Conservation (phyloP, 2,113 vertebrate genomes). For the Pungitius pungitius region DNA sequence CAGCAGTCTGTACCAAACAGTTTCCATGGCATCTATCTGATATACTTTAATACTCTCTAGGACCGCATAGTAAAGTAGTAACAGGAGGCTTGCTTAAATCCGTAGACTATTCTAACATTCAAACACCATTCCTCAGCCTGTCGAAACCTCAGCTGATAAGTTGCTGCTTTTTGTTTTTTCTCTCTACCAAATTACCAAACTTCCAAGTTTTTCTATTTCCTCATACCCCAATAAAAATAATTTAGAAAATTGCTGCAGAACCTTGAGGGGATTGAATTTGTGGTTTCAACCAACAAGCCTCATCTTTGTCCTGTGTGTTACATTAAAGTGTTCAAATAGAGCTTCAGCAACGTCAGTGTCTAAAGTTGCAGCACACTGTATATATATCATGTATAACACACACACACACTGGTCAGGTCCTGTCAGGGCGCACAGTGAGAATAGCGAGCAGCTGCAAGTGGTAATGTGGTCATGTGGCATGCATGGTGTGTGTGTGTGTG, state of each 20-base stretch:
- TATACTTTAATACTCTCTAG: neutral
- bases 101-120: neutral
- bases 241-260: conserved; percentile 12
- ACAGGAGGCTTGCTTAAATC: neutral
- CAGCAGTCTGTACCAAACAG: neutral
- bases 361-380: conserved; percentile 59
- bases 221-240: conserved; percentile 18
- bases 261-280: conserved; percentile 13
- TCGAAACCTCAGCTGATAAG: neutral
- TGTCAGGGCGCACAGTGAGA: conserved; percentile 66
- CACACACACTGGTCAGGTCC: conserved; percentile 42
- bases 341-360: conserved; percentile 43
- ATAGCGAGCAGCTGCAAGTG: conserved; percentile 70
- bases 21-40: neutral
- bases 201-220: conserved; percentile 15
- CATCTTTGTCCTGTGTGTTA: conserved; percentile 9
- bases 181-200: neutral
- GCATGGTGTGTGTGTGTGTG: conserved; percentile 46
- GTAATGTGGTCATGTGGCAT: conserved; percentile 62
- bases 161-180: neutral
- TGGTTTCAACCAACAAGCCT: neutral
- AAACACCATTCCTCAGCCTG: neutral
- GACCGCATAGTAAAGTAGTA: neutral
- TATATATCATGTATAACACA: conserved; percentile 46
- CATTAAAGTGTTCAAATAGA: conserved; percentile 39